These are phyloP conservation scores for Malurus cyaneus DNA, from an alignment of 2,113 vertebrate species.

Conservation along the genomic window DNA sequence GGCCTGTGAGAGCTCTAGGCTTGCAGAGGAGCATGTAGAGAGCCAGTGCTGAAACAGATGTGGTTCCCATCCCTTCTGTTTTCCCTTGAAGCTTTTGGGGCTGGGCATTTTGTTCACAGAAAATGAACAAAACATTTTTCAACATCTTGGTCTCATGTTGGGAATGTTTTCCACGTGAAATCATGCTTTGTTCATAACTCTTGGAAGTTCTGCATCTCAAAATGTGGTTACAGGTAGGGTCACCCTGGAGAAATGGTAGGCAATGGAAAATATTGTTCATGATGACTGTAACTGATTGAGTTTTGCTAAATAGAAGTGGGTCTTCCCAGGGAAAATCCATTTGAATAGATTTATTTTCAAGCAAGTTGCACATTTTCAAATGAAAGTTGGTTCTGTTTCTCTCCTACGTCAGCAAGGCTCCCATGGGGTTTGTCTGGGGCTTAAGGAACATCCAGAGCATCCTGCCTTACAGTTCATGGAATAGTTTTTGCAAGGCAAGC, in stretches of 20 bases:
- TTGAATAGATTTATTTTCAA: not conserved
- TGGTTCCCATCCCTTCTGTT: not conserved
- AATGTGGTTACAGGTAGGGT: not conserved
- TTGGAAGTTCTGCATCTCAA: not conserved
- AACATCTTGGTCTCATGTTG: not conserved
- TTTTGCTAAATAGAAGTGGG: not conserved
- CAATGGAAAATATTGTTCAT: not conserved
- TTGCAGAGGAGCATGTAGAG: not conserved
- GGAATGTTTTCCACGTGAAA: not conserved
- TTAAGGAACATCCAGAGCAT: not conserved
- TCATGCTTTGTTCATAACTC: not conserved
- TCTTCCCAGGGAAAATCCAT: not conserved
- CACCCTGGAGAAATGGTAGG: not conserved
- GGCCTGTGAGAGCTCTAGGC: accelerated
- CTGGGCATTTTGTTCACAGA: not conserved
- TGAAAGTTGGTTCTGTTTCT: not conserved
- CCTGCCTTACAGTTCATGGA: not conserved
- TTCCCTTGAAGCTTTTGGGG: not conserved
- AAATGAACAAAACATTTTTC: not conserved
- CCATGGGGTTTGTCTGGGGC: not conserved
- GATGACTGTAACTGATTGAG: not conserved
- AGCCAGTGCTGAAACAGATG: not conserved
- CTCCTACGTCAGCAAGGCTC: not conserved
- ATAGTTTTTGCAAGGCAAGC: not conserved
- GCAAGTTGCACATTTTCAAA: not conserved